Percentiles rank a stretch among this genome's conserved stretches.
Evolutionary conservation across 2,888 invertebrate species (phyloP).

Genomic region (Nymphalis c-album): DNA sequence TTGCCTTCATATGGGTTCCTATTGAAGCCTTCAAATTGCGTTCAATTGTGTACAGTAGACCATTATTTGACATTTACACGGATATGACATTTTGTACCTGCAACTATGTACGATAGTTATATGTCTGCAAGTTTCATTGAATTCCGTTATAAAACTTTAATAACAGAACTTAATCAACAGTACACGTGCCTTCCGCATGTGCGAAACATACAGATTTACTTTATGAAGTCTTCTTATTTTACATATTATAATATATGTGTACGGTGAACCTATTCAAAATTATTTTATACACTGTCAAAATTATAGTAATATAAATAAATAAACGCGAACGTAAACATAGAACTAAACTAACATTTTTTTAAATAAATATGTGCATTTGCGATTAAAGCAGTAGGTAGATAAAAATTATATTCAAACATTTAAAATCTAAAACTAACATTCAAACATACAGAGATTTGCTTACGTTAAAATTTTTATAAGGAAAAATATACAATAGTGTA

Average conservation of each 20-base stretch:
- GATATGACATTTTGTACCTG: too few relatives aligned
- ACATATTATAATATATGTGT: too few relatives aligned
- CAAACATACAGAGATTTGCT: conserved; percentile 15
- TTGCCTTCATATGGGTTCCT: background rate
- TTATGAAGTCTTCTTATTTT: too few relatives aligned
- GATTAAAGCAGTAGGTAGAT: conserved; percentile 1
- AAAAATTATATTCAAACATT: background rate
- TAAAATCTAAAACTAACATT: conserved; percentile 8
- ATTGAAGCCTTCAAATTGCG: background rate
- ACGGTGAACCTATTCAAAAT: too few relatives aligned
- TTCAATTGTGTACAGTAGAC: background rate
- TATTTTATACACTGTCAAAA: too few relatives aligned
- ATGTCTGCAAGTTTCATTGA: too few relatives aligned
- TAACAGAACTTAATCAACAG: too few relatives aligned
- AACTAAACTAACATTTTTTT: background rate
- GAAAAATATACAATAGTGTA: conserved; percentile 11
- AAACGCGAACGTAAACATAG: background rate
- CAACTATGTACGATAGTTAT: too few relatives aligned
- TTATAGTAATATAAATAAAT: too few relatives aligned
- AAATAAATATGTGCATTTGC: background rate
- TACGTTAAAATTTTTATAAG: conserved; percentile 8
- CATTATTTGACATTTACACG: background rate
- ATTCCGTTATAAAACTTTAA: too few relatives aligned
- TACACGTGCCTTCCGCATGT: too few relatives aligned
- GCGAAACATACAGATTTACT: too few relatives aligned